phyloP scores from a whole-genome alignment of 2,113 vertebrate species.

The Typhlomys cinereus region DNA sequence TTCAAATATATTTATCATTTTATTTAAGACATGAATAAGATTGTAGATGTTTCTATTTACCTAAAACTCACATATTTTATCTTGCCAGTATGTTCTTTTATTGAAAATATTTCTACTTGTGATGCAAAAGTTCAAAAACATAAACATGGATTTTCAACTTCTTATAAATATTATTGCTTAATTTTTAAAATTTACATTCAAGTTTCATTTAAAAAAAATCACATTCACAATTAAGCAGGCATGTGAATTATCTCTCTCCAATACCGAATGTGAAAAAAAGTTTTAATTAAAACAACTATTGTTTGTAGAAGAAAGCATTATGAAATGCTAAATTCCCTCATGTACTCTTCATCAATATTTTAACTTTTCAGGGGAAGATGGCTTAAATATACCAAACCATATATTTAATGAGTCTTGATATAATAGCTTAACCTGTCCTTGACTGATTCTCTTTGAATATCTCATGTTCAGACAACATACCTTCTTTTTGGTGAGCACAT shows the following conservation, averaged over 20 bases:
- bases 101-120: neutral
- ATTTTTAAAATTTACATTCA: slow-evolving; percentile 2
- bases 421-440: neutral
- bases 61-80: neutral
- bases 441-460: neutral
- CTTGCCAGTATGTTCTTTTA: neutral
- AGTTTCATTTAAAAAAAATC: neutral
- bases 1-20: slow-evolving; percentile 3
- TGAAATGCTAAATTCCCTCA: neutral
- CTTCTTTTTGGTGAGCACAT: neutral
- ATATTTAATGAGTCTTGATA: neutral
- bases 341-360: neutral
- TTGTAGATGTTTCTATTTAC: neutral
- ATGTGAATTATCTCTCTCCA: neutral
- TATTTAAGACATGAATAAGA: neutral
- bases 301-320: neutral
- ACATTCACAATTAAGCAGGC: neutral
- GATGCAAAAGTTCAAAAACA: slow-evolving; percentile 18
- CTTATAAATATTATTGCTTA: neutral
- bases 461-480: neutral
- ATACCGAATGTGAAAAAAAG: neutral
- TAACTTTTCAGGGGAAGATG: neutral
- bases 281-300: neutral
- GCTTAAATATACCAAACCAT: neutral
- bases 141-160: neutral